Evolutionary conservation across 2,888 invertebrate genomes (phyloP).

Genomic region (Hofmannophila pseudospretella): DNA sequence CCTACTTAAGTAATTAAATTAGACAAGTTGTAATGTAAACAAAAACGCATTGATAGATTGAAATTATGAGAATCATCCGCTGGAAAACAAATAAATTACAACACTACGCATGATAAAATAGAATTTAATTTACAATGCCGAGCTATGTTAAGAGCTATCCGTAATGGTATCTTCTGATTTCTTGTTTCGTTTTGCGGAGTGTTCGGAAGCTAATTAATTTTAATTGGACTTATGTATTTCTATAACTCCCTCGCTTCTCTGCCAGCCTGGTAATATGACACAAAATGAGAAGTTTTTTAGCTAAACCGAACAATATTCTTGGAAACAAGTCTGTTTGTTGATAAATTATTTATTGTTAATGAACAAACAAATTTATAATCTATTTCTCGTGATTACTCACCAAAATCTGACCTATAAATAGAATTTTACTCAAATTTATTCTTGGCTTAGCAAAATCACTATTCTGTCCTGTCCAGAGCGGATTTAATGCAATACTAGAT

Average conservation of each 20-base stretch:
- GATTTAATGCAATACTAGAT: no score
- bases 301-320: no score
- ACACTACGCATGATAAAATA: neutral
- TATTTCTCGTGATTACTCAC: no score
- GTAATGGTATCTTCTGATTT: conserved; percentile 65
- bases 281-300: conserved; percentile 1
- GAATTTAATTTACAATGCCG: neutral
- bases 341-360: no score
- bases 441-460: no score
- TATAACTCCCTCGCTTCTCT: neutral
- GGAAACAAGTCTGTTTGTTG: no score
- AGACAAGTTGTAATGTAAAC: neutral
- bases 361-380: no score
- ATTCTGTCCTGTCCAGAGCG: no score
- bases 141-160: conserved; percentile 29
- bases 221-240: conserved; percentile 48
- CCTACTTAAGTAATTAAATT: neutral
- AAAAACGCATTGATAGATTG: conserved; percentile 1
- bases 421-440: no score
- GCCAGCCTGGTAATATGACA: conserved; percentile 24
- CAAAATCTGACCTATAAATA: no score
- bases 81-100: neutral
- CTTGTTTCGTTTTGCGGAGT: conserved; percentile 60
- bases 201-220: conserved; percentile 73
- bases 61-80: neutral